phyloP scores from a whole-genome alignment of 2,888 invertebrate genomes.

The Protodeltote pygarga region DNA sequence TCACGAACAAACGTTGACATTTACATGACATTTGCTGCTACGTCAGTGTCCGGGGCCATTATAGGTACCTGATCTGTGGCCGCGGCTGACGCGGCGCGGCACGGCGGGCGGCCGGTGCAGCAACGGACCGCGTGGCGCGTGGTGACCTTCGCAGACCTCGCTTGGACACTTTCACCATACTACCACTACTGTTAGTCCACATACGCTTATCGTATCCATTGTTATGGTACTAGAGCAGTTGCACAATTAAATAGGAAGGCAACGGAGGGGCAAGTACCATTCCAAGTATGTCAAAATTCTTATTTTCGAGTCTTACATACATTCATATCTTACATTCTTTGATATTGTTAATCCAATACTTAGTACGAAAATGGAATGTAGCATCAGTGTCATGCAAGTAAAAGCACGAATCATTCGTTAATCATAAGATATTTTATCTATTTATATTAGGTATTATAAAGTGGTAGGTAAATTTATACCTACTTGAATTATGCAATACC shows the following conservation, averaged over 20 bases:
- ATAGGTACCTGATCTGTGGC: constrained; percentile 53
- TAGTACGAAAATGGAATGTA: constrained; percentile 7
- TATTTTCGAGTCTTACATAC: constrained; percentile 19
- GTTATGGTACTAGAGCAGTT: constrained; percentile 64
- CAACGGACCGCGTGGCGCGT: constrained; percentile 34
- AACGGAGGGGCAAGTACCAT: constrained; percentile 40
- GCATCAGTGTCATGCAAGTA: neutral
- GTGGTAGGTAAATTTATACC: too few relatives aligned
- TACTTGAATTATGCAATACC: constrained; percentile 21
- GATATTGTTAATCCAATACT: constrained; percentile 14
- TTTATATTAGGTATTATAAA: too few relatives aligned
- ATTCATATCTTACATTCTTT: constrained; percentile 19
- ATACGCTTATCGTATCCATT: constrained; percentile 68
- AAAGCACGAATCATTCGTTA: too few relatives aligned
- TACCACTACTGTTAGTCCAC: constrained; percentile 67
- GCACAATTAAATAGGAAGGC: constrained; percentile 55
- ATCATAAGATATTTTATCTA: too few relatives aligned
- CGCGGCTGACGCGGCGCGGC: constrained; percentile 23
- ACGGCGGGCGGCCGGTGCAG: constrained; percentile 9
- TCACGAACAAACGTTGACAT: constrained; percentile 65
- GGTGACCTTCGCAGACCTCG: constrained; percentile 68
- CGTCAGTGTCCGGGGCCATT: constrained; percentile 60
- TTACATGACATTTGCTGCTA: constrained; percentile 75
- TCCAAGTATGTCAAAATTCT: constrained; percentile 34
- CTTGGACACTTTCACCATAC: constrained; percentile 75